Conservation (phyloP, 2,797 vertebrate genomes). For the Pteronotus mesoamericanus region DNA sequence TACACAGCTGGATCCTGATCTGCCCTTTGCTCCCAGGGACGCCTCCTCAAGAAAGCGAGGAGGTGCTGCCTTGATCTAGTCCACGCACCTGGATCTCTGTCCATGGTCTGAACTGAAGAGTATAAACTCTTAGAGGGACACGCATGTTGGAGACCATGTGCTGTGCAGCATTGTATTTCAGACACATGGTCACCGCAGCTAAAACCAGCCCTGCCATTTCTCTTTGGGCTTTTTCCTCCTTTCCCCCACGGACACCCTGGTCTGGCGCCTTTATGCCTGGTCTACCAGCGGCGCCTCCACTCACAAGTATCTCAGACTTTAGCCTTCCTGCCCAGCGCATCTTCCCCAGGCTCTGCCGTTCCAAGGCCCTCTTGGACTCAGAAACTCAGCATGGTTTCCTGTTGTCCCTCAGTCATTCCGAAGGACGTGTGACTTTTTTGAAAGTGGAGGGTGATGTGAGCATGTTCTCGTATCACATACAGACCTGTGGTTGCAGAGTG, state of each 20-base stretch:
- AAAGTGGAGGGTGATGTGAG: not conserved
- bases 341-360: not conserved
- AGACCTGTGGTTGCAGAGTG: not conserved
- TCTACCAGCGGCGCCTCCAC: not conserved
- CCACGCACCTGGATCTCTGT: not conserved
- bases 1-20: not conserved
- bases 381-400: not conserved
- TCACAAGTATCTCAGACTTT: not conserved
- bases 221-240: not conserved
- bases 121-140: not conserved
- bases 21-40: fast-evolving
- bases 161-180: not conserved
- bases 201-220: not conserved
- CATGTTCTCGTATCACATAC: not conserved
- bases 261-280: not conserved
- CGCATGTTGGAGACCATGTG: not conserved
- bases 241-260: not conserved
- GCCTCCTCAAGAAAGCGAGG: not conserved
- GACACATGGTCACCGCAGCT: not conserved
- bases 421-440: not conserved
- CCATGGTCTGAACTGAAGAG: not conserved
- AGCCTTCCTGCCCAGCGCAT: not conserved
- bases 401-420: not conserved
- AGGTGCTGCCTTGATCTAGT: too few species aligned
- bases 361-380: not conserved